Evolutionary conservation across 2,888 invertebrate genomes (phyloP).

Genomic region (Heteromurus nitidus): DNA sequence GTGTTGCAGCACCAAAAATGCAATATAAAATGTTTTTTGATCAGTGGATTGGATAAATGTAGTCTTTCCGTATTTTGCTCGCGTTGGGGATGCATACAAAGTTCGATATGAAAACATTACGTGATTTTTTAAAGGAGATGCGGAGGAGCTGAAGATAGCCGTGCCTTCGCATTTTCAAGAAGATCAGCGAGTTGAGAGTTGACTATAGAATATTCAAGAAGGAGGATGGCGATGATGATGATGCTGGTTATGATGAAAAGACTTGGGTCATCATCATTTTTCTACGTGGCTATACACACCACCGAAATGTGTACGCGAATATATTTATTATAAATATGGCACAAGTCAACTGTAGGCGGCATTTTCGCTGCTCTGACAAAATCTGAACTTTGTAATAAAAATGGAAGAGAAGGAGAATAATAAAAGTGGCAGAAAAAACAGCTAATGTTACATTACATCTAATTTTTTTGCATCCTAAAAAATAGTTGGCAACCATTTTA

Average conservation of each 20-base stretch:
- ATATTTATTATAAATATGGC: background rate
- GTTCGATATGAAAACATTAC: background rate
- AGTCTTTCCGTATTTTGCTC: constrained; percentile 1
- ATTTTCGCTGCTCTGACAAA: constrained; percentile 10
- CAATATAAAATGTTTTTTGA: background rate
- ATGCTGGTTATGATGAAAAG: background rate
- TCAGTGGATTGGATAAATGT: background rate
- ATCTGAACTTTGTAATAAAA: constrained; percentile 27
- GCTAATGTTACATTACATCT: background rate
- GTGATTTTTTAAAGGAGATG: background rate
- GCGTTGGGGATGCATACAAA: background rate
- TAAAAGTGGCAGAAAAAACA: background rate
- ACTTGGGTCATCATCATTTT: background rate
- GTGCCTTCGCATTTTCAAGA: background rate
- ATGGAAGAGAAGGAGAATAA: background rate
- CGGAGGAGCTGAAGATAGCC: background rate
- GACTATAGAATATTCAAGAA: background rate
- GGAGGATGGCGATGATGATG: background rate
- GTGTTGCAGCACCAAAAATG: background rate
- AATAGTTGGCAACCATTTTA: constrained; percentile 10
- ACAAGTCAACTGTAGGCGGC: constrained; percentile 3
- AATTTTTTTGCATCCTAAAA: background rate
- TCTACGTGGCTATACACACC: too few relatives aligned
- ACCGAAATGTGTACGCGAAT: too few relatives aligned
- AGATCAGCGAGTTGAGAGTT: background rate